Evolutionary conservation across 2,797 vertebrate genomes (phyloP), one percentile per base, ranked within the genome.

Genomic region (Erpetoichthys calabaricus): DNA sequence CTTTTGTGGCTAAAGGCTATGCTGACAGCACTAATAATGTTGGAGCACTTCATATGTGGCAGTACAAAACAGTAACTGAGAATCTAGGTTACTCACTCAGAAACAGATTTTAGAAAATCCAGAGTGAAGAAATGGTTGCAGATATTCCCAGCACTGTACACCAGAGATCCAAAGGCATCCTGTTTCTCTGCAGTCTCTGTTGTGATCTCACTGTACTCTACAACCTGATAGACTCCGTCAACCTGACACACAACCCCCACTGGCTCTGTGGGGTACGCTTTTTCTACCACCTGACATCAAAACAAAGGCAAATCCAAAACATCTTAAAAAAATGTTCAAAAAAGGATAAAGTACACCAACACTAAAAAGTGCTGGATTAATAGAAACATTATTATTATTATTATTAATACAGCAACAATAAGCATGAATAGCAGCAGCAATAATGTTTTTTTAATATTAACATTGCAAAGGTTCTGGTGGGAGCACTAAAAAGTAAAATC

Each of bases 121-220:
- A 83, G 76, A 4, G 89, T 94, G 65, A 98, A 93, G 75, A 97
- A 94, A 63, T 98, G 95, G 66, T 91, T 97, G 77, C 95, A 98
- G 77, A 97, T 97, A 68, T 91, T 98, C 64, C 92, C 95, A 0
- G 87, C 71, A 0, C 64, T 76, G 77, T 84, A 93, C 4, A 88
- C 56, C 67, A 98, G 66, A 44, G 78, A 63, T 8, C 92, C 92
- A 0, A 60, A 73, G 0, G 85, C 65, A 1, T 66, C 69, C 1
- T 60, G 75, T 42, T 72, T 83, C 58, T 78, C 69, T 0, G 80
- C 83, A 0, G 71, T 86, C 69, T 91, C 85, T 0, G 49, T 73
- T 55, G 65, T 80, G 66, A 98, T 69, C 77, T 98, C 94, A 0
- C 91, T 98, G 80, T 98, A 98, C 72, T 98, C 95, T 59, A 97